A percentile compares a stretch with the other conserved stretches of the same genome.
phyloP scores from a whole-genome alignment of 2,113 vertebrate genomes.

The Protobothrops flavoviridis region DNA sequence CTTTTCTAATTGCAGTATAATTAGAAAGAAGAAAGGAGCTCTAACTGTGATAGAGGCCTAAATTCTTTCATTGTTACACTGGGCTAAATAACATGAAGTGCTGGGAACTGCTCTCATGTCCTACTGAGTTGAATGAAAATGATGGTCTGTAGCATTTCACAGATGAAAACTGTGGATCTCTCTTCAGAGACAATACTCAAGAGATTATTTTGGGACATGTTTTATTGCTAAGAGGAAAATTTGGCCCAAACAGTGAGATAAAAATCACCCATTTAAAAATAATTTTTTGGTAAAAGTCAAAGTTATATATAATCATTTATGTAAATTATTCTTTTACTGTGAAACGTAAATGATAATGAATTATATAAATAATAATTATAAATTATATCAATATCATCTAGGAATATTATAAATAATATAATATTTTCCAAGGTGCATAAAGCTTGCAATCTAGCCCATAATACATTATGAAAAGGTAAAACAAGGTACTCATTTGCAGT shows the following conservation, averaged over 20 bases:
- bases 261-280: not conserved
- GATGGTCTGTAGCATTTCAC: not conserved
- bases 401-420: slow-evolving; percentile 15
- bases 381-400: slow-evolving; percentile 3
- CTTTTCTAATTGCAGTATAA: slow-evolving; percentile 15
- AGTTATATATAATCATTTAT: not conserved
- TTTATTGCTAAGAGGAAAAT: slow-evolving; percentile 22
- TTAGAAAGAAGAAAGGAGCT: slow-evolving; percentile 1
- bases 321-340: not conserved
- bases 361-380: not conserved
- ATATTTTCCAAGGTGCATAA: slow-evolving; percentile 30
- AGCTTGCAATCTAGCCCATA: not conserved
- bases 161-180: slow-evolving; percentile 1
- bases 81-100: not conserved
- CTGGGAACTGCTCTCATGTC: not conserved
- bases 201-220: not conserved
- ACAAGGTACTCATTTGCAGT: slow-evolving; percentile 48
- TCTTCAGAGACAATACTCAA: not conserved
- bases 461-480: slow-evolving; percentile 8
- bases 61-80: slow-evolving; percentile 18
- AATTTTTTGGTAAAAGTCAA: not conserved
- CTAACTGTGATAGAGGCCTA: not conserved
- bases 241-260: not conserved
- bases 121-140: slow-evolving; percentile 9
- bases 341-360: not conserved